phyloP scores from a whole-genome alignment of 2,888 invertebrate species.

The Leucophenga maculata region DNA sequence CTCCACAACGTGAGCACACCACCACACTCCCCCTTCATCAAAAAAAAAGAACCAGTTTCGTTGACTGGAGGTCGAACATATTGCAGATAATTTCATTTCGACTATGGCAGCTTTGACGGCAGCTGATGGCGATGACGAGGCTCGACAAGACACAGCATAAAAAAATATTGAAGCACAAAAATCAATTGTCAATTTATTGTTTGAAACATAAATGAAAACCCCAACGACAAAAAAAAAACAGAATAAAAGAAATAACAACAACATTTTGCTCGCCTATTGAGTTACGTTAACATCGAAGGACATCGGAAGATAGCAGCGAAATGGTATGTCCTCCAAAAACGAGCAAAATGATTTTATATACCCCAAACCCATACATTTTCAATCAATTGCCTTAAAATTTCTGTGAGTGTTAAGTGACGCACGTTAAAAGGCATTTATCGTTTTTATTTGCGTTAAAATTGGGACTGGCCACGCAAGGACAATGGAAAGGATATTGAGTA shows the following conservation, averaged over 20 bases:
- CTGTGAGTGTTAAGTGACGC: slow-evolving; percentile 62
- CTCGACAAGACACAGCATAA: slow-evolving; percentile 20
- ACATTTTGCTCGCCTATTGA: slow-evolving; percentile 57
- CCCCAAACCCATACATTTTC: slow-evolving; percentile 32
- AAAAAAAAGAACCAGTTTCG: too few species aligned
- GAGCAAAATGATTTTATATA: neutral
- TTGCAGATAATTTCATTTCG: slow-evolving; percentile 34
- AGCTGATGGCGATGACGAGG: slow-evolving; percentile 11
- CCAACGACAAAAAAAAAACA: slow-evolving; percentile 41
- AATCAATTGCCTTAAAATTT: slow-evolving; percentile 63
- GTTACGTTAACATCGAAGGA: slow-evolving; percentile 42
- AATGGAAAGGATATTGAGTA: slow-evolving; percentile 39
- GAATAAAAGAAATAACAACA: slow-evolving; percentile 9
- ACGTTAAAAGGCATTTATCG: slow-evolving; percentile 65
- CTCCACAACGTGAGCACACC: neutral
- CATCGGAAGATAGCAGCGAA: neutral
- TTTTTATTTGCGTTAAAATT: slow-evolving; percentile 58
- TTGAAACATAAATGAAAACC: slow-evolving; percentile 43
- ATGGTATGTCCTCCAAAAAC: slow-evolving; percentile 4
- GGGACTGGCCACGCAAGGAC: neutral
- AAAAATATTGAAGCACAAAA: slow-evolving; percentile 56
- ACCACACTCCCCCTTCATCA: too few species aligned
- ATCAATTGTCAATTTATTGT: slow-evolving; percentile 65
- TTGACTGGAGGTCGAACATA: slow-evolving; percentile 6
- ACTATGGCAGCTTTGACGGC: neutral